Base-by-base conservation (phyloP, 2,888 invertebrate species). In the Eilema griseolum region DNA sequence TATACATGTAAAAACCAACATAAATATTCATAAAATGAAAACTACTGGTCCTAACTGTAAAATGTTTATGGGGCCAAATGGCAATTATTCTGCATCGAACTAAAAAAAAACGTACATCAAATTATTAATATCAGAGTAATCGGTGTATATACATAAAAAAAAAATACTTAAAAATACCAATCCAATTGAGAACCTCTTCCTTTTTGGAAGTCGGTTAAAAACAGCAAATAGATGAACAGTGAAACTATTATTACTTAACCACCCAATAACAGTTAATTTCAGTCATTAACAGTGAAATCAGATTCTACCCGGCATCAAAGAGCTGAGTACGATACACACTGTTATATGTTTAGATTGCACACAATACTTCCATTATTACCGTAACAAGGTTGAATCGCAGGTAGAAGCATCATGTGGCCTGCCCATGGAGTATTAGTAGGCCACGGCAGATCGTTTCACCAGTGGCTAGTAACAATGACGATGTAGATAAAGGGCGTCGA, bases 401-500 rank as follows among this genome's bases (percentile, higher is more conserved):
- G 79, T 77, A 74, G 74, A 75, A 69, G 26, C 74, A 24, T 37
- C 65, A 60, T 72, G 68, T 77, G 80, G 69, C 66, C 69, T 75
- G 62, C 75, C 77, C 74, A 80, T 80, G 76, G 76, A 78, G 83
- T 82, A 81, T 82, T 87, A 82, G 83, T 88, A 85, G 88, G 87
- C 89, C 86, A 89, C 89, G 89, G 87, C 86, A 86, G 89, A 89
- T 84, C 88, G 87, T 88, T 91, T 86, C 88, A 87, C 88, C 90
- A 92, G 90, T 92, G 94, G 92, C 92, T 91, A 94, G 90, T 92
- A 92, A 93, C 92, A 94, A 93, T 93, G 95, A 94, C 93, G 93
- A 91, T 91, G 92, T 89, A 92, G 95, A 93, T 95, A 92, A 94
- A 93, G 91, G 90, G 90, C 90, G 91, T 92, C 93, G 94, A 95